Evolutionary conservation across 2,797 vertebrate species (phyloP).

Genomic region (Lepidocolaptes lacrymiger): DNA sequence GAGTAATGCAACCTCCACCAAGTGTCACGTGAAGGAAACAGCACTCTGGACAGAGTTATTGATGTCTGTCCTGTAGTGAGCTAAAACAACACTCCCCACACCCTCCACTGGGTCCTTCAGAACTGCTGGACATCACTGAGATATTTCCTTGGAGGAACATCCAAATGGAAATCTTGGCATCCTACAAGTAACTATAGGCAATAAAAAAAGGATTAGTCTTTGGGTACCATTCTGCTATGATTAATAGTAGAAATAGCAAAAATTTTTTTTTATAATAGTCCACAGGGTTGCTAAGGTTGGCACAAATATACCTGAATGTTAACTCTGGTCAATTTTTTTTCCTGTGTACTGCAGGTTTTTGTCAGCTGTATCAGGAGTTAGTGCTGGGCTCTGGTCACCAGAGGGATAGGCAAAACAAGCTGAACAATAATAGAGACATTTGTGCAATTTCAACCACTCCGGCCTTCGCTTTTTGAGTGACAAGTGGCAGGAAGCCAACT

Average conservation of each 20-base stretch:
- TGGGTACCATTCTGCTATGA: not conserved
- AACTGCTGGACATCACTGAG: not conserved
- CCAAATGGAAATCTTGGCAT: not conserved
- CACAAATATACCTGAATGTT: not conserved
- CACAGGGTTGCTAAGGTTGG: not conserved
- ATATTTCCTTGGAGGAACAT: not conserved
- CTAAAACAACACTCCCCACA: not conserved
- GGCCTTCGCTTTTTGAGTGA: not conserved
- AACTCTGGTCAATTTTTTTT: not conserved
- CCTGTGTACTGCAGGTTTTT: not conserved
- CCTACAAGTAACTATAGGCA: not conserved
- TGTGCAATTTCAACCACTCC: not conserved
- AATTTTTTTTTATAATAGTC: not conserved
- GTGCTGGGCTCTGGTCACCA: not conserved
- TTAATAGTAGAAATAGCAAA: not conserved
- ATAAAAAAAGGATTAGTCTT: not conserved
- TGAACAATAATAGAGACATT: slow-evolving; percentile 18
- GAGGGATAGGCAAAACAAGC: slow-evolving; percentile 4
- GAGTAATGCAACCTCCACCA: not conserved
- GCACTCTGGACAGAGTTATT: not conserved
- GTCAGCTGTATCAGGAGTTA: not conserved
- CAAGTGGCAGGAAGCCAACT: slow-evolving; percentile 39
- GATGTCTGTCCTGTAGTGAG: not conserved
- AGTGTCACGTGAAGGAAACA: slow-evolving; percentile 6
- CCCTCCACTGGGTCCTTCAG: not conserved